phyloP scores from a whole-genome alignment of 2,797 vertebrate species.

The Hoplostethus atlanticus region DNA sequence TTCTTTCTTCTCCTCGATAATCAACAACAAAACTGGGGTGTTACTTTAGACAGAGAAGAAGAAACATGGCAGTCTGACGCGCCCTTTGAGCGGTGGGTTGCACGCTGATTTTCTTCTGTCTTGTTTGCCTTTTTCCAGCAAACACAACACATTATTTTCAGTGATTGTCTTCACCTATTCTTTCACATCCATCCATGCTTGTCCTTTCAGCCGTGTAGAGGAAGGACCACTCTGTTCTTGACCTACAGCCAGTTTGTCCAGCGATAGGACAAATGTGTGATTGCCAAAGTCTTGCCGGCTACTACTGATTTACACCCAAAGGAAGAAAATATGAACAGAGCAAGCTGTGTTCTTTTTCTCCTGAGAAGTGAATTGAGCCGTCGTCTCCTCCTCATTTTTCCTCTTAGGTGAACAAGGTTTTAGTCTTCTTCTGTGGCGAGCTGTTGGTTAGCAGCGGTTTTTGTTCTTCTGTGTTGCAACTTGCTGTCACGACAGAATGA shows the following conservation, averaged over 20 bases:
- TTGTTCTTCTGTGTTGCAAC: background rate
- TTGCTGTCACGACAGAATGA: no score
- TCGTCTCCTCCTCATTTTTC: background rate
- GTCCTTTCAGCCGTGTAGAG: no score
- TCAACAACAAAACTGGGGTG: constrained; percentile 8
- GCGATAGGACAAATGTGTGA: no score
- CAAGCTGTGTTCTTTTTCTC: background rate
- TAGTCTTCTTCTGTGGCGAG: background rate
- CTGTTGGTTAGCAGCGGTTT: background rate
- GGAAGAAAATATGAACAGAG: no score
- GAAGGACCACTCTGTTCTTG: no score
- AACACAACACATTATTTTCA: background rate
- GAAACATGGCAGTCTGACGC: no score
- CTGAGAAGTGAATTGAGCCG: background rate
- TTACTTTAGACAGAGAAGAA: background rate
- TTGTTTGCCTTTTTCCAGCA: constrained; percentile 1
- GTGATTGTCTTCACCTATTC: no score
- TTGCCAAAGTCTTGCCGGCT: no score
- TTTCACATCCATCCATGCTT: no score
- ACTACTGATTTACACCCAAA: no score
- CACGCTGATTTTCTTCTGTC: background rate
- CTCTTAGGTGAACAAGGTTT: background rate
- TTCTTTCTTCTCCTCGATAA: constrained; percentile 57
- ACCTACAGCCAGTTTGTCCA: no score
- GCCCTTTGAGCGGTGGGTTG: background rate